phyloP scores from a whole-genome alignment of 1,140 invertebrate species.

The Ips nitidus region DNA sequence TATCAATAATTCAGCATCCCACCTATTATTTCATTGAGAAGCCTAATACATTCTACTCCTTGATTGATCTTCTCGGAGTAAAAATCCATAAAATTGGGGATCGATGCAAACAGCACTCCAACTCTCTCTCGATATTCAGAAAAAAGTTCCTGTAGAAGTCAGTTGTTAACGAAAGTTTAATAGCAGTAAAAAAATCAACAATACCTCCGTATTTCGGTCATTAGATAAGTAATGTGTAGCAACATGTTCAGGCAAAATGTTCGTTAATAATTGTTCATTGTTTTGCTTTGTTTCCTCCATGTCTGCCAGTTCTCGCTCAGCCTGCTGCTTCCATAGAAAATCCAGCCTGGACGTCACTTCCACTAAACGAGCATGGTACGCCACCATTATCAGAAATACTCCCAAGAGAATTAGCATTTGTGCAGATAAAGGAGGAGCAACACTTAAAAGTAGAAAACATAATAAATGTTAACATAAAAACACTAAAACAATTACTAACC shows the following conservation, averaged over 20 bases:
- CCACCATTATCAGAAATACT: slow-evolving; percentile 84
- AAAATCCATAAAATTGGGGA: slow-evolving; percentile 98
- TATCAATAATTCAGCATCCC: slow-evolving; percentile 38
- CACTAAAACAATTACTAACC: slow-evolving; percentile 4
- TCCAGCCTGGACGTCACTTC: slow-evolving; percentile 88
- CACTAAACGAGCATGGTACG: slow-evolving; percentile 87
- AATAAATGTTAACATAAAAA: not conserved
- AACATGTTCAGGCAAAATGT: slow-evolving; percentile 95
- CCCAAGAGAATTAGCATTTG: slow-evolving; percentile 79
- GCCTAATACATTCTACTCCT: slow-evolving; percentile 94
- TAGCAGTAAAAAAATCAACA: slow-evolving; percentile 8
- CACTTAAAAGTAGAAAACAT: slow-evolving; percentile 25
- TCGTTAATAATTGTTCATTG: slow-evolving; percentile 83
- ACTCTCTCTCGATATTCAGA: slow-evolving; percentile 91
- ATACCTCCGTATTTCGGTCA: slow-evolving; percentile 71
- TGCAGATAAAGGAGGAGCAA: slow-evolving; percentile 64
- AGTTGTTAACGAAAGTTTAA: not conserved
- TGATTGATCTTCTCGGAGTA: slow-evolving; percentile 97
- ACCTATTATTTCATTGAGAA: slow-evolving; percentile 98
- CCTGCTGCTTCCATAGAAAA: slow-evolving; percentile 94
- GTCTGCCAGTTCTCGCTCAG: slow-evolving; percentile 85
- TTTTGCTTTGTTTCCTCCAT: slow-evolving; percentile 87
- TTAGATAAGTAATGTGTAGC: slow-evolving; percentile 88
- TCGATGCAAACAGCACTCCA: slow-evolving; percentile 96
- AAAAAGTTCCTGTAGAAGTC: slow-evolving; percentile 80